Base-by-base conservation (phyloP, 92 coral and sea anemone species). In the Galaxea fascicularis region DNA sequence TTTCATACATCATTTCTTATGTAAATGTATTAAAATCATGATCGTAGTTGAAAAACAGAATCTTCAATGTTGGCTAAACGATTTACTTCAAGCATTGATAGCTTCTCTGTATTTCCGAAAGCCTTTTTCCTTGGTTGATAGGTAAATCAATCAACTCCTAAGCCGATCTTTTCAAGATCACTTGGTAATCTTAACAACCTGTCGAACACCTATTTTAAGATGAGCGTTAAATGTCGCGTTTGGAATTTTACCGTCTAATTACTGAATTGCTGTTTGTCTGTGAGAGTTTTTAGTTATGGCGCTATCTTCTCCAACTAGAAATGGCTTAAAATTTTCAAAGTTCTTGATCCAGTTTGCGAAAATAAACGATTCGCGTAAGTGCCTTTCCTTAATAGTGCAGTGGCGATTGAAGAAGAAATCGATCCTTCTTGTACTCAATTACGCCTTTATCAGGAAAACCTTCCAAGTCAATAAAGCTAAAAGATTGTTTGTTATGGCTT, bases 401-500 rank as follows among this genome's bases (percentile, higher is more conserved):
- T 8, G 51, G 44, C 86, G 78, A 82, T 67, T 80, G n/a, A 80
- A 71, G 78, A 45, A 44, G 86, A 82, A 71, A 82, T 70, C 59
- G 78, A 82, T 70, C 78, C 78, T 71, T 20, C 58, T 82, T 66
- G 62, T 10, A 65, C 47, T 78, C 73, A 70, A 82, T 71, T 81
- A 69, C 41, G 29, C 46, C 78, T 53, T 82, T 82, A 82, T 82
- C 78, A 41, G 78, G 58, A 71, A 56, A 82, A 71, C 78, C 89
- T 72, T 78, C 82, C 74, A 85, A 78, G 92, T 85, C 89, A 89
- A 89, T 87, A 89, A 63, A 86, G 31, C 65, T 11, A 71, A 78
- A 84, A 78, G 89, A 89, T 85, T 73, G 49, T 73, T 78, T 84
- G 89, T 78, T 78, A 71, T 85, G 73, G 78, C 66, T 52, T 78